Percentiles rank a stretch among this genome's conserved stretches.
phyloP scores from a whole-genome alignment of 2,888 invertebrate genomes.

The Hemithea aestivaria region DNA sequence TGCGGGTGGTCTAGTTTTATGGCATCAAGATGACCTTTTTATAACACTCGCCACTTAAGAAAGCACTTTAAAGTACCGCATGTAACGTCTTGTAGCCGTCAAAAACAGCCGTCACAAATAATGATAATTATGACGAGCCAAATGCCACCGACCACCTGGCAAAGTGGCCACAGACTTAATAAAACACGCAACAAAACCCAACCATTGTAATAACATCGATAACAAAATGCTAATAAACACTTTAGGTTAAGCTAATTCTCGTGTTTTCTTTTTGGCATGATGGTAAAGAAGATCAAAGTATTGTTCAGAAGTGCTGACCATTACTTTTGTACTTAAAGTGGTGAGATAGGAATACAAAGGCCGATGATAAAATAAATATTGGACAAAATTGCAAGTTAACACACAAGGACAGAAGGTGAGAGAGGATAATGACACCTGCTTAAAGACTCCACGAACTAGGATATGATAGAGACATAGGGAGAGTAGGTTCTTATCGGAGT shows the following conservation, averaged over 20 bases:
- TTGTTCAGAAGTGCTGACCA: background rate
- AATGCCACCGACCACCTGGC: conserved; percentile 4
- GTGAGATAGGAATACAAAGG: background rate
- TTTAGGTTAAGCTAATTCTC: conserved; percentile 2
- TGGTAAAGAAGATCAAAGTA: conserved; percentile 2
- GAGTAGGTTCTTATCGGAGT: too few species aligned
- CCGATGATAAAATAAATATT: background rate
- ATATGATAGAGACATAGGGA: too few species aligned
- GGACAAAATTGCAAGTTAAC: too few species aligned
- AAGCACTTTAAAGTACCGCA: too few species aligned
- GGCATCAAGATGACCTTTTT: too few species aligned
- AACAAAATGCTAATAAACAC: conserved; percentile 7
- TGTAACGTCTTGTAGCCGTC: background rate
- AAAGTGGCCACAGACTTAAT: background rate
- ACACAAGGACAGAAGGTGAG: too few species aligned
- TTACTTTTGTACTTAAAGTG: conserved; percentile 6
- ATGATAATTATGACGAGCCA: background rate
- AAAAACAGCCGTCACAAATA: background rate
- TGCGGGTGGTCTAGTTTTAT: too few species aligned
- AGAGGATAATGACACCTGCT: too few species aligned
- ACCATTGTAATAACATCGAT: conserved; percentile 1
- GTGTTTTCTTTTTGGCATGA: conserved; percentile 2
- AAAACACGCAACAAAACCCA: background rate
- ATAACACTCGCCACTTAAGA: too few species aligned
- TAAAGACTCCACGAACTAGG: too few species aligned